Percentiles rank a stretch among this genome's conserved stretches.
Conservation (phyloP, 2,888 invertebrate species). For the Ischnura elegans region DNA sequence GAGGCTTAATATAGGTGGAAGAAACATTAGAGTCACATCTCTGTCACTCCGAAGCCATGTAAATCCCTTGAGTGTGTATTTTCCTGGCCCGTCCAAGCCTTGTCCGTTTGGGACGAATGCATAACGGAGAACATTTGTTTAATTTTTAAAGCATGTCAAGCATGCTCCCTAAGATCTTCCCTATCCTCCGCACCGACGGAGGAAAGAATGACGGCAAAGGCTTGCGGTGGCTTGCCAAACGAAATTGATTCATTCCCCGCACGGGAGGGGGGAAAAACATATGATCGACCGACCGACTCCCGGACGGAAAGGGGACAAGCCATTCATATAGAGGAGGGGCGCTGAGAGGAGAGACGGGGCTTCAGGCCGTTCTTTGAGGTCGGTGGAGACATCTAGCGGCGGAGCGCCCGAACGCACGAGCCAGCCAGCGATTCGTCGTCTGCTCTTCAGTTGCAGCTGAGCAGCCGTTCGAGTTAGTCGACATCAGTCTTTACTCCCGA, state of each 20-base stretch:
- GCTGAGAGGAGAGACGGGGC: neutral
- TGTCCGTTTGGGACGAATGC: too few species aligned
- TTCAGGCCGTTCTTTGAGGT: neutral
- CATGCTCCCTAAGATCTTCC: too few species aligned
- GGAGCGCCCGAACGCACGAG: neutral
- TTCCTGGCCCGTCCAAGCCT: too few species aligned
- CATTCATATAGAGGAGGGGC: neutral
- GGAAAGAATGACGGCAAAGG: neutral
- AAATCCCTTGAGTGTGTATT: too few species aligned
- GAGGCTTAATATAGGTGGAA: too few species aligned
- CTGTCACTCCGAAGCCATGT: too few species aligned
- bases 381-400: conserved; percentile 65
- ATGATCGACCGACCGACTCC: conserved; percentile 36
- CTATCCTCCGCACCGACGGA: too few species aligned
- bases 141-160: too few species aligned
- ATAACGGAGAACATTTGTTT: too few species aligned
- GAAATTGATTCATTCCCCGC: conserved; percentile 45
- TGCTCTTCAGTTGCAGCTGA: conserved; percentile 63
- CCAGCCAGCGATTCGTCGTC: conserved; percentile 37
- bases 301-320: neutral
- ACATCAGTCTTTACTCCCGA: neutral
- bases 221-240: neutral
- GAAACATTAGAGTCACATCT: too few species aligned
- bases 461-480: conserved; percentile 12
- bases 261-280: conserved; percentile 20